Evolutionary conservation across 2,113 vertebrate species (phyloP).

Genomic region (Bothrops jararaca): DNA sequence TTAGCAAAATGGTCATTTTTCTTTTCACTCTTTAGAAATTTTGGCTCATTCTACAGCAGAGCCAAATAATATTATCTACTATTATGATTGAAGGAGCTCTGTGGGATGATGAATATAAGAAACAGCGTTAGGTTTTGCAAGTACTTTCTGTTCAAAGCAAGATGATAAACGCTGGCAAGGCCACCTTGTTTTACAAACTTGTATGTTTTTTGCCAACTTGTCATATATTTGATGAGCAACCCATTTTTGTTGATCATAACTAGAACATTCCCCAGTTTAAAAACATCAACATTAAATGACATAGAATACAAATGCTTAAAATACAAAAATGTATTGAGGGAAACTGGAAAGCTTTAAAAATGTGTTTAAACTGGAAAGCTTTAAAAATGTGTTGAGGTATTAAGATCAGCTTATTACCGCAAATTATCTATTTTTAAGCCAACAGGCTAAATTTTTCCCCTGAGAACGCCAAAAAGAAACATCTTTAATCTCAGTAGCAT

Average conservation of each 20-base stretch:
- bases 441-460: slow-evolving; percentile 1
- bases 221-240: neutral
- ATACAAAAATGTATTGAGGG: slow-evolving; percentile 21
- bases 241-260: slow-evolving; percentile 4
- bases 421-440: slow-evolving; percentile 52
- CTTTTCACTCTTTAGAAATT: neutral
- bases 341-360: slow-evolving; percentile 47
- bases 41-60: neutral
- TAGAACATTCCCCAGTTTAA: slow-evolving; percentile 25
- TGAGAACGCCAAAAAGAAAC: neutral
- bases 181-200: neutral
- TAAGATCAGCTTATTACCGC: slow-evolving; percentile 38
- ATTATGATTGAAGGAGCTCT: neutral
- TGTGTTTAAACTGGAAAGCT: slow-evolving; percentile 27
- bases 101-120: neutral
- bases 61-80: neutral
- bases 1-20: neutral
- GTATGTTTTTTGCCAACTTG: neutral
- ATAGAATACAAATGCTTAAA: slow-evolving; percentile 55
- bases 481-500: neutral
- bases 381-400: slow-evolving; percentile 25
- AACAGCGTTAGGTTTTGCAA: slow-evolving; percentile 7
- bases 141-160: neutral
- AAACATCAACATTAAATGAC: slow-evolving; percentile 38
- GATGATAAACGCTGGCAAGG: neutral